Evolutionary conservation across 2,113 vertebrate species (phyloP), one percentile per base, ranked within the genome.

Genomic region (Argyrosomus japonicus): DNA sequence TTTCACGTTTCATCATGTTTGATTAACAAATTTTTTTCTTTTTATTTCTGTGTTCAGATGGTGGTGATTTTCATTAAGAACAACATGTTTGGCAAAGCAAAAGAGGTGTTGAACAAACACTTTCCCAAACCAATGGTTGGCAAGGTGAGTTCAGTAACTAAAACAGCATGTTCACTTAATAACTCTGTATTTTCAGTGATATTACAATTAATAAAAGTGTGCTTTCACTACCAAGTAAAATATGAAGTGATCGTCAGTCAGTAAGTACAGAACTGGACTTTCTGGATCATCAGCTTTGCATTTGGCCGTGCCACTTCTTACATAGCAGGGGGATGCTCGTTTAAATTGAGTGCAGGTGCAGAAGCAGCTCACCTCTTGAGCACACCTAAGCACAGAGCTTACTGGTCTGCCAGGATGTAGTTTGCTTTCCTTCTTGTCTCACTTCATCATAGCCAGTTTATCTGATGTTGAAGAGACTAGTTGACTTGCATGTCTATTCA

Each of bases 41-140:
- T 62, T 87, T 12, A 43, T 79, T 73, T 78, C 62, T 74, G 51
- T 82, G 80, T 89, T 68, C 56, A 99, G 98, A 95, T 97, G 25
- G 91, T 98, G 62, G 92, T 94, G 8, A 86, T 96, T 68, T 97
- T 96, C 70, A 95, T 99, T 60, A 97, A 94, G 87, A 95, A 96
- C 43, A 87, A 87, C 12, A 81, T 96, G 51, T 98, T 97, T 94
- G 94, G 95, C 21, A 96, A 95, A 90, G 98, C 98, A 47, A 90
- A 92, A 25, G 91, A 94, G 69, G 93, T 97, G 14, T 75, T 98
- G 56, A 92, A 86, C 57, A 96, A 93, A 70, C 70, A 96, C 65
- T 95, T 97, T 77, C 93, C 95, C 1, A 95, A 94, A 90, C 88
- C 93, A 36, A 71, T 88, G 50, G 90, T 74, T 50, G 94, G 83